Conservation (phyloP, 2,888 invertebrate species). For the Torymus aiolomorphi region DNA sequence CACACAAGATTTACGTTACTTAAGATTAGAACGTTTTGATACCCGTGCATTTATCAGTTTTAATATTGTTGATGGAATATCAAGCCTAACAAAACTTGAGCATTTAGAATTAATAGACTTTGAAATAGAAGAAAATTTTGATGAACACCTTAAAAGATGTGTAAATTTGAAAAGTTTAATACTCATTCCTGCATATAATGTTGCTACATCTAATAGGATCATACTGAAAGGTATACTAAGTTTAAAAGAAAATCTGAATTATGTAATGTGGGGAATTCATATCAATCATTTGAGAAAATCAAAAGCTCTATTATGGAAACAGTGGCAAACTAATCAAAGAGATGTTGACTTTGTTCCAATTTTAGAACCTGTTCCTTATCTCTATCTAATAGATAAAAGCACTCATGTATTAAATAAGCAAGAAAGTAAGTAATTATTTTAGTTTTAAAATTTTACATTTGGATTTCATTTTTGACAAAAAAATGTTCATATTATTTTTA, state of each 20-base stretch:
- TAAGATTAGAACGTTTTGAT: neutral
- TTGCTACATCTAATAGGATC: neutral
- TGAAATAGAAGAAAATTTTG: conserved; percentile 5
- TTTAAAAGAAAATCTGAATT: neutral
- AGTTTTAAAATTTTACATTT: neutral
- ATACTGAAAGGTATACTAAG: conserved; percentile 1
- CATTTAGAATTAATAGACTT: conserved; percentile 4
- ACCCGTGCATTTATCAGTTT: neutral
- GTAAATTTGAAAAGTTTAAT: neutral
- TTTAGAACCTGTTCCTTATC: neutral
- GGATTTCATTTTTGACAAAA: neutral
- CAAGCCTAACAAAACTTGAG: neutral
- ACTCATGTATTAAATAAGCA: neutral
- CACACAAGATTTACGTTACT: neutral
- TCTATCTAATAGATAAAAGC: neutral
- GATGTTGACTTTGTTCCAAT: neutral
- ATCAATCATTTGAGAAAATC: neutral
- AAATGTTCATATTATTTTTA: neutral
- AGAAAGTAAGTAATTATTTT: neutral
- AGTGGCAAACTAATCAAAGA: neutral
- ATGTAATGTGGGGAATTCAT: conserved; percentile 1
- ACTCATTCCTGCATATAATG: neutral
- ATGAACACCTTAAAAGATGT: conserved; percentile 2
- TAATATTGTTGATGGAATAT: conserved; percentile 9
- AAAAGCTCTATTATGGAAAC: neutral